Conservation (phyloP, 2,888 invertebrate species). For the Elmis aenea region DNA sequence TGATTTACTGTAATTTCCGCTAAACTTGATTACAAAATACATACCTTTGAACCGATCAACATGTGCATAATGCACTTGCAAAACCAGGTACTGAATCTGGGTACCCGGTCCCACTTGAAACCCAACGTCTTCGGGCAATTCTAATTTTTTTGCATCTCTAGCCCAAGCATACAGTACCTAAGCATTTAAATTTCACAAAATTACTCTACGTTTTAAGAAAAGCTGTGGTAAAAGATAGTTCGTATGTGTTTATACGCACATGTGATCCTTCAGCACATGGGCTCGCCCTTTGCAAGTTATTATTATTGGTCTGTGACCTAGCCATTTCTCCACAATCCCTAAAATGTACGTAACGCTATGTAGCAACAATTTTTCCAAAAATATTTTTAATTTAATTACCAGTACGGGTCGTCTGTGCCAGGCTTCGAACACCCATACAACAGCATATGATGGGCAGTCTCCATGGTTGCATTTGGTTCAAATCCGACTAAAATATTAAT, state of each 20-base stretch:
- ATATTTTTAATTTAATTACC: constrained; percentile 50
- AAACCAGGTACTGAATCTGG: constrained; percentile 79
- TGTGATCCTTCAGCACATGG: constrained; percentile 74
- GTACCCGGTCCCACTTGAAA: constrained; percentile 86
- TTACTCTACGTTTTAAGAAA: too few relatives aligned
- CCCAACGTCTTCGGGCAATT: constrained; percentile 81
- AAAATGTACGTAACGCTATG: too few relatives aligned
- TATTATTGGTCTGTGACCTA: constrained; percentile 42
- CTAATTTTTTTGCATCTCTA: constrained; percentile 77
- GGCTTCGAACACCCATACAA: constrained; percentile 84
- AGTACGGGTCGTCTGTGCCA: constrained; percentile 64
- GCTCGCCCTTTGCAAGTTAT: constrained; percentile 54
- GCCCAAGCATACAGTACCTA: constrained; percentile 95
- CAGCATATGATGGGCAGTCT: constrained; percentile 90
- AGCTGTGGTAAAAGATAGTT: too few relatives aligned
- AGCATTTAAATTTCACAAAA: constrained; percentile 20
- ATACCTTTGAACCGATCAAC: constrained; percentile 23
- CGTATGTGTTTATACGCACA: constrained; percentile 44
- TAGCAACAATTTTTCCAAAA: too few relatives aligned
- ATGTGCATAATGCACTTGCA: constrained; percentile 66
- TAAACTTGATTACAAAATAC: not conserved
- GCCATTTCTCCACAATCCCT: constrained; percentile 96
- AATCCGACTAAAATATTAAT: constrained; percentile 72
- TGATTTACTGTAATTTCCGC: constrained; percentile 10
- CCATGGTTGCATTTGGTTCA: constrained; percentile 85